Evolutionary conservation across 2,888 invertebrate species (phyloP).

Genomic region (Matsumyia berberina): DNA sequence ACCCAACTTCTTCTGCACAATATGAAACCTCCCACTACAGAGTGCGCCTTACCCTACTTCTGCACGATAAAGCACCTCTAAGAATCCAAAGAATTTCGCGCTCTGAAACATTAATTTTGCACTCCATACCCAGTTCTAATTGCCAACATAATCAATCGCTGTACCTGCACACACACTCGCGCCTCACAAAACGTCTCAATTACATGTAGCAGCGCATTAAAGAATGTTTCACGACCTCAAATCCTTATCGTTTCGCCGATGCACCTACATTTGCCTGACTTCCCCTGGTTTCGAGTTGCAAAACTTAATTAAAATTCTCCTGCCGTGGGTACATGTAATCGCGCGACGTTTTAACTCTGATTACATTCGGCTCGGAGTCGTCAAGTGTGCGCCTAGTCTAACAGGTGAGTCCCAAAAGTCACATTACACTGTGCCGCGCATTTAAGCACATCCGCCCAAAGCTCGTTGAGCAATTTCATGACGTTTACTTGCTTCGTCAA

Average conservation of each 20-base stretch:
- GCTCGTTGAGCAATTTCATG: constrained; percentile 57
- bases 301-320: constrained; percentile 46
- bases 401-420: constrained; percentile 62
- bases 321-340: constrained; percentile 41
- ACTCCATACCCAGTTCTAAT: too few relatives aligned
- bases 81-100: too few relatives aligned
- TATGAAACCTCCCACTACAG: too few relatives aligned
- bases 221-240: constrained; percentile 30
- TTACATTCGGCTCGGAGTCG: constrained; percentile 50
- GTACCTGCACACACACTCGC: not conserved
- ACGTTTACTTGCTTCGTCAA: constrained; percentile 10
- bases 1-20: too few relatives aligned
- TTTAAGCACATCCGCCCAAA: constrained; percentile 55
- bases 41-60: too few relatives aligned
- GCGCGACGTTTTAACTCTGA: constrained; percentile 55
- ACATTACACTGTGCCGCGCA: constrained; percentile 46
- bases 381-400: constrained; percentile 48
- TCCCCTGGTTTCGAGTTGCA: not conserved
- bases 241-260: constrained; percentile 15
- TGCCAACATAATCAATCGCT: too few relatives aligned
- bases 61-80: too few relatives aligned
- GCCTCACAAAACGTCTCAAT: constrained; percentile 39
- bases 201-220: constrained; percentile 51
- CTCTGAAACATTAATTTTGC: too few relatives aligned
- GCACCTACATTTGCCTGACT: not conserved